Evolutionary conservation across 2,888 invertebrate genomes (phyloP), one percentile per base, ranked within the genome.

Genomic region (Amphipoea oculea): DNA sequence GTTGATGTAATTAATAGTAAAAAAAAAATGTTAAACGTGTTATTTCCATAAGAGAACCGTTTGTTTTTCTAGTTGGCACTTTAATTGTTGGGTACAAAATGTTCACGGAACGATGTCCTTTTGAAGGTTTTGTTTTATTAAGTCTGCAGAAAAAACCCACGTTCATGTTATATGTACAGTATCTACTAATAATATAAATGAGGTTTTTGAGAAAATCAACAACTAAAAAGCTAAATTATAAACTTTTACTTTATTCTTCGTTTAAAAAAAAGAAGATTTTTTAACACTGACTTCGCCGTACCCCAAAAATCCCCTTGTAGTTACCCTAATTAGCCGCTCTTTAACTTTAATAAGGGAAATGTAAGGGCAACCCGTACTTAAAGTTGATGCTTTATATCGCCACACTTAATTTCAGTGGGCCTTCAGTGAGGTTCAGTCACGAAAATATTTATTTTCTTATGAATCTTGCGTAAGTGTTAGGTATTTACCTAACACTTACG

Each of bases 291-390:
- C 78, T 65, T 73, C 66, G 63, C 45, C 36, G 29, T 60, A 65
- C 17, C 54, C 75, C 60, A 48, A 89, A 90, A 90, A 88, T 87
- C 83, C 89, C 80, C 81, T 85, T 82, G 78, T 86, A 90, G 84
- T 88, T 86, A 89, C 88, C 89, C 77, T 91, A 87, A 90, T 90
- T 90, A 89, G 79, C 79, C 71, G 74, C 69, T 83, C 82, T 87
- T 89, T 89, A 88, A 88, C 80, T 88, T 89, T 88, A 83, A 84
- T 82, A 82, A 82, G 74, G 83, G 75, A 76, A 86, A 85, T 81
- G 69, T 88, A 72, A 83, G 75, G 78, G 79, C 67, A 48, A 77
- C 73, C 79, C 82, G 69, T 87, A 77, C 81, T 86, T 86, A 87
- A 89, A 84, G 78, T 85, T 81, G 76, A 86, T 87, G 81, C 85